A percentile compares a stretch with the other conserved stretches of the same genome.
Evolutionary conservation across 2,888 invertebrate species (phyloP).

Genomic region (Dasysyrphus tricinctus): DNA sequence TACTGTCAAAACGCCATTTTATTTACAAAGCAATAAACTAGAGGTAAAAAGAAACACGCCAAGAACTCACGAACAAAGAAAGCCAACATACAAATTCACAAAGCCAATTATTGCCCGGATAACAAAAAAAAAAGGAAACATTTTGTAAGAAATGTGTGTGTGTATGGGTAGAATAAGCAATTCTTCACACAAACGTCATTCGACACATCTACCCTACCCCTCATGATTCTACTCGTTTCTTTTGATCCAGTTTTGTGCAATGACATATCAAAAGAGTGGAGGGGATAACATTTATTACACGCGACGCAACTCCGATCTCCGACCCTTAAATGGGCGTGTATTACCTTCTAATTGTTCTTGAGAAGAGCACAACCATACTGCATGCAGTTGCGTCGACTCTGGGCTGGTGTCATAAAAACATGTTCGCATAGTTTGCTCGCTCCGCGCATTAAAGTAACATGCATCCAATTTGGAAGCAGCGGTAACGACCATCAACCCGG

Average conservation of each 20-base stretch:
- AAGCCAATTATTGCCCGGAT: conserved; percentile 18
- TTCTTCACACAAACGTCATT: conserved; percentile 9
- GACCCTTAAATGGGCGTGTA: conserved; percentile 68
- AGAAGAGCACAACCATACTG: conserved; percentile 67
- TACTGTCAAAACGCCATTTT: conserved; percentile 66
- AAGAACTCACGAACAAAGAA: conserved; percentile 26
- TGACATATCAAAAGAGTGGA: conserved; percentile 30
- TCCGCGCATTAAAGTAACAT: conserved; percentile 75
- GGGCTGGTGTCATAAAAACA: conserved; percentile 67
- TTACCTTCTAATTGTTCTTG: conserved; percentile 28
- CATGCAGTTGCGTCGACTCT: conserved; percentile 49
- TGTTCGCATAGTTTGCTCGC: conserved; percentile 72
- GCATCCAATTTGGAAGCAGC: conserved; percentile 58
- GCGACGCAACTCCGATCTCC: conserved; percentile 25
- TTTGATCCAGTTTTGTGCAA: conserved; percentile 57
- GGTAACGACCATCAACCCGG: conserved; percentile 46
- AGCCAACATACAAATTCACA: not conserved
- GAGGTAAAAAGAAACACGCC: not conserved
- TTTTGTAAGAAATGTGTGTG: not conserved
- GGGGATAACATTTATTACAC: conserved; percentile 52
- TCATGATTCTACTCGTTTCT: not conserved
- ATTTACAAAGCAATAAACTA: conserved; percentile 51
- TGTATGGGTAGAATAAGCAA: conserved; percentile 1
- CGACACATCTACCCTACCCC: not conserved
- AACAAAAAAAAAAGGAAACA: conserved; percentile 21